Evolutionary conservation across 2,113 vertebrate species (phyloP).

Genomic region (Cephalopholis sonnerati): DNA sequence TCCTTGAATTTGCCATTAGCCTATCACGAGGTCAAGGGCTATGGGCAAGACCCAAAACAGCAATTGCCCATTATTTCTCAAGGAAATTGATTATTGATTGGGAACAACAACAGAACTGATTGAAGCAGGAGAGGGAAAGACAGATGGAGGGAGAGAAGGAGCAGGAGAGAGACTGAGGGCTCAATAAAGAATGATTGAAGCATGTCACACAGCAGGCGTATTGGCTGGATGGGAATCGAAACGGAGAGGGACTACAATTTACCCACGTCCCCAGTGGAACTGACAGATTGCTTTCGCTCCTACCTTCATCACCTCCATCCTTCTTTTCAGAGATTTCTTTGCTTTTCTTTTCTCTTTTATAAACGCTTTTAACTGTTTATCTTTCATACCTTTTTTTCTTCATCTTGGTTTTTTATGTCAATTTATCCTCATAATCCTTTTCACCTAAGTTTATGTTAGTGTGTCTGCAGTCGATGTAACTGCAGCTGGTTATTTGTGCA

Average conservation of each 20-base stretch:
- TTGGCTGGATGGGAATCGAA: slow-evolving; percentile 55
- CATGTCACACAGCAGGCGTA: slow-evolving; percentile 60
- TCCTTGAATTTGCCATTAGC: slow-evolving; percentile 61
- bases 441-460: neutral
- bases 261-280: slow-evolving; percentile 52
- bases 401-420: neutral
- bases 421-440: neutral
- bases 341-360: neutral
- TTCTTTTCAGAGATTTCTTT: neutral
- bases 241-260: slow-evolving; percentile 54
- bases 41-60: slow-evolving; percentile 55
- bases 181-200: slow-evolving; percentile 75
- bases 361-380: neutral
- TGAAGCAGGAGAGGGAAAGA: slow-evolving; percentile 43
- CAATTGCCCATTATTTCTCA: slow-evolving; percentile 61
- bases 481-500: neutral
- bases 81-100: slow-evolving; percentile 81
- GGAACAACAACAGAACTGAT: slow-evolving; percentile 72
- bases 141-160: slow-evolving; percentile 17
- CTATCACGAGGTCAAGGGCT: slow-evolving; percentile 66
- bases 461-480: neutral
- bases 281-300: slow-evolving; percentile 37
- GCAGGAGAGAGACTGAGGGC: slow-evolving; percentile 33
- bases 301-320: neutral
- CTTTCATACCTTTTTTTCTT: no score